Conservation (phyloP, 2,797 vertebrate species). For the Sebastes iracundus region DNA sequence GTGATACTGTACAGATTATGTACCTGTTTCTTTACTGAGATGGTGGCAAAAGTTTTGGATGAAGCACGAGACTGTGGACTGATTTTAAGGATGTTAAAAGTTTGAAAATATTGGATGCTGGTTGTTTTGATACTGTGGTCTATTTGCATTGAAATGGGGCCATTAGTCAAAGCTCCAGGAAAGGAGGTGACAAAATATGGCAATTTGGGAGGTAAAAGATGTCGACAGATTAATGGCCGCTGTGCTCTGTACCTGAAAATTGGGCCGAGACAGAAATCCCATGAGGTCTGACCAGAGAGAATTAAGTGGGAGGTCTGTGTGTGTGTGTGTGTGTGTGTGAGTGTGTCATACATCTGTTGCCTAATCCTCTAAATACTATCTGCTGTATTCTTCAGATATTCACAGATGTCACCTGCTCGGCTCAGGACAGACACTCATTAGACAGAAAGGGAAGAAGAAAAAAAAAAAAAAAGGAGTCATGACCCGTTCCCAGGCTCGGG, state of each 20-base stretch:
- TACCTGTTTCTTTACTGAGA: neutral
- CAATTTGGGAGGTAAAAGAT: conserved; percentile 27
- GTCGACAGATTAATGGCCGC: conserved; percentile 34
- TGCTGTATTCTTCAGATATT: conserved; percentile 8
- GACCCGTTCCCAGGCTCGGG: conserved; percentile 12
- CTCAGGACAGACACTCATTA: conserved; percentile 5
- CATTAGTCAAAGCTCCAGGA: conserved; percentile 28
- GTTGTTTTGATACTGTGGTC: neutral
- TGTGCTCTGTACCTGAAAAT: conserved; percentile 32
- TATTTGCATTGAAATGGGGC: conserved; percentile 47
- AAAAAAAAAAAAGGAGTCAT: neutral
- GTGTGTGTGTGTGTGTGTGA: conserved; percentile 8
- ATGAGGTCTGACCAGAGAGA: conserved; percentile 19
- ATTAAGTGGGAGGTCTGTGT: neutral
- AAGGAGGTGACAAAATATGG: conserved; percentile 25
- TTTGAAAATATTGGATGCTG: conserved; percentile 10
- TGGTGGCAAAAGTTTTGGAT: neutral
- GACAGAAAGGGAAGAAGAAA: neutral
- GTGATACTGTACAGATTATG: neutral
- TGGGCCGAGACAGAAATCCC: conserved; percentile 27
- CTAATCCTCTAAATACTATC: conserved; percentile 24
- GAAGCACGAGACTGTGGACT: neutral
- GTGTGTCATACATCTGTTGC: conserved; percentile 2
- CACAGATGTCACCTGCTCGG: neutral
- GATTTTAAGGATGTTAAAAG: neutral